phyloP scores from a whole-genome alignment of 2,113 vertebrate genomes.

The Camelus bactrianus region DNA sequence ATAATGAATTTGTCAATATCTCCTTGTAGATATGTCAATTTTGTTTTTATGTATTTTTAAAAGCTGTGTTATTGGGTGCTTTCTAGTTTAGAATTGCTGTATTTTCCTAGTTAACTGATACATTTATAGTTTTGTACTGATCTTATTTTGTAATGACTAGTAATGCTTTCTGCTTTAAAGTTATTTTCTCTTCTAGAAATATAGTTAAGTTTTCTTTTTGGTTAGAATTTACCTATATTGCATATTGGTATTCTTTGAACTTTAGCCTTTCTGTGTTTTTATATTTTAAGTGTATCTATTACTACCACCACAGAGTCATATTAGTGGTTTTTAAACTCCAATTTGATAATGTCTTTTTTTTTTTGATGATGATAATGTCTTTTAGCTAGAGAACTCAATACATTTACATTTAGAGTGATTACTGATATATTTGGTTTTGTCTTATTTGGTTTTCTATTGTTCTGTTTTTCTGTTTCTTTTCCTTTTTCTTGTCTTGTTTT shows the following conservation, averaged over 20 bases:
- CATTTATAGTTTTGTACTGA: neutral
- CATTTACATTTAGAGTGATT: neutral
- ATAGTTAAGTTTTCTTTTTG: neutral
- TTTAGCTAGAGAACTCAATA: conserved; percentile 4
- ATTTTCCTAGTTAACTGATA: neutral
- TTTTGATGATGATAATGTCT: neutral
- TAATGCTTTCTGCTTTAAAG: conserved; percentile 16
- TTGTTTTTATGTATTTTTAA: conserved; percentile 11
- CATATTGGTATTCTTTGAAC: neutral
- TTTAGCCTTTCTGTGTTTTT: conserved; percentile 16
- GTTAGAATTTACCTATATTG: neutral
- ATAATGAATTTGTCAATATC: neutral
- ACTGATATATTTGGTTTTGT: neutral
- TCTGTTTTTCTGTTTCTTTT: conserved; percentile 18
- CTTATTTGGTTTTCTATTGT: conserved; percentile 29
- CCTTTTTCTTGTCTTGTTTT: conserved; percentile 24
- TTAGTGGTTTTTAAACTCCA: neutral
- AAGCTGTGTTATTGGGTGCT: neutral
- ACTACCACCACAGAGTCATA: neutral
- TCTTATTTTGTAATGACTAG: neutral
- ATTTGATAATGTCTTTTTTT: neutral
- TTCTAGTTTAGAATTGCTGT: conserved; percentile 19
- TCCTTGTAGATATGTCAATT: neutral
- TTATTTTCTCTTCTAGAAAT: conserved; percentile 17
- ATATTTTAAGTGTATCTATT: neutral